A percentile compares a stretch with the other conserved stretches of the same genome.
phyloP scores from a whole-genome alignment of 2,797 vertebrate species.

The Rhinogobio ventralis region DNA sequence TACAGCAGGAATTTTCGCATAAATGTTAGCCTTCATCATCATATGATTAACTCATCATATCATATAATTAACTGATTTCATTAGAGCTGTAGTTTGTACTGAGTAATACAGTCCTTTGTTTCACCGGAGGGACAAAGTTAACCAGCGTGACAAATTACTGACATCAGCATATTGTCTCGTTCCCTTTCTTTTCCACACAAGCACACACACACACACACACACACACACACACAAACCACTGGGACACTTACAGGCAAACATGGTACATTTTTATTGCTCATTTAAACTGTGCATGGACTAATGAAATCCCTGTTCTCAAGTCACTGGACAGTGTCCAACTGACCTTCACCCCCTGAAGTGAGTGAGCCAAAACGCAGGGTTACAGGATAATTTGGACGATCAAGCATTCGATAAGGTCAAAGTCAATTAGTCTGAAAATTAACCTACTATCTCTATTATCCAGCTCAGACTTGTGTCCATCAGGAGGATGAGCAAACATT shows the following conservation, averaged over 20 bases:
- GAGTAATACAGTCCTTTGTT: constrained; percentile 37
- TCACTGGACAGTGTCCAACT: constrained; percentile 28
- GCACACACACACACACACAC: background rate
- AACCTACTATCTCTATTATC: constrained; percentile 43
- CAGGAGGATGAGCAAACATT: constrained; percentile 5
- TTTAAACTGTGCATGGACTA: constrained; percentile 37
- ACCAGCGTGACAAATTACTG: constrained; percentile 23
- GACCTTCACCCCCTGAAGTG: constrained; percentile 32
- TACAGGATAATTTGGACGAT: constrained; percentile 23
- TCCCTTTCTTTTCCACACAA: background rate
- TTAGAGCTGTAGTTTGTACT: constrained; percentile 23
- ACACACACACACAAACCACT: background rate
- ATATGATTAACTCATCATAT: constrained; percentile 54
- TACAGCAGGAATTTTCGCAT: constrained; percentile 44
- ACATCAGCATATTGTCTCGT: constrained; percentile 39
- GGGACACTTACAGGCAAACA: constrained; percentile 14
- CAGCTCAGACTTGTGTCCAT: background rate
- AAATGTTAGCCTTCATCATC: constrained; percentile 77
- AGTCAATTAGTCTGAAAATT: constrained; percentile 54
- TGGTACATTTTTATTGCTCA: background rate
- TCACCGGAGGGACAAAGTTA: constrained; percentile 26
- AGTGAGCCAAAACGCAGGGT: constrained; percentile 4
- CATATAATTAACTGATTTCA: constrained; percentile 35
- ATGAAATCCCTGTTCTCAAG: constrained; percentile 26
- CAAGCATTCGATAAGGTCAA: constrained; percentile 46